A percentile compares a stretch with the other conserved stretches of the same genome.
phyloP scores from a whole-genome alignment of 1,140 invertebrate species.

The Drosophila ogumai region DNA sequence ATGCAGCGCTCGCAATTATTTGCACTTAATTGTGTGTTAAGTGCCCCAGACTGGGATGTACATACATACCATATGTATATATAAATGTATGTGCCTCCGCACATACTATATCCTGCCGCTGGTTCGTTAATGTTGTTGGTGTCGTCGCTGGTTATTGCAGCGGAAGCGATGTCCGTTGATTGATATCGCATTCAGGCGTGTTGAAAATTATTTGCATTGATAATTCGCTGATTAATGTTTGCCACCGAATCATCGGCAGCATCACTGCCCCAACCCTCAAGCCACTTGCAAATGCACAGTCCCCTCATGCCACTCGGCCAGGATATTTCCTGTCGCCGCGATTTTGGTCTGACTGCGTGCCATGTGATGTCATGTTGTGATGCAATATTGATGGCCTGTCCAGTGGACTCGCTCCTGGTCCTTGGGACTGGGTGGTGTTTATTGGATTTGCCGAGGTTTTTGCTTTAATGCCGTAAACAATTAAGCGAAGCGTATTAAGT shows the following conservation, averaged over 20 bases:
- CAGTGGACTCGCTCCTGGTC: slow-evolving; percentile 5
- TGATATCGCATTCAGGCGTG: slow-evolving; percentile 83
- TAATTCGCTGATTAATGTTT: slow-evolving; percentile 84
- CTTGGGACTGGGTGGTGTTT: slow-evolving; percentile 55
- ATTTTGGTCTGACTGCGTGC: slow-evolving; percentile 67
- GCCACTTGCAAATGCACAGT: slow-evolving; percentile 2
- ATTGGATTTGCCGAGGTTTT: slow-evolving; percentile 78
- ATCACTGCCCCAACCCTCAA: not conserved
- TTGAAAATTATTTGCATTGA: slow-evolving; percentile 84
- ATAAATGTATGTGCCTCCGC: not conserved
- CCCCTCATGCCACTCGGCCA: not conserved
- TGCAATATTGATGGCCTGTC: slow-evolving; percentile 73
- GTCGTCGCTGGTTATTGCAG: slow-evolving; percentile 59
- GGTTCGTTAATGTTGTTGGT: slow-evolving; percentile 31
- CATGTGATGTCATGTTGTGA: slow-evolving; percentile 55
- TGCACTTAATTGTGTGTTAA: slow-evolving; percentile 84
- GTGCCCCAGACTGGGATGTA: slow-evolving; percentile 68
- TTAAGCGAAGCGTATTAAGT: slow-evolving; percentile 81
- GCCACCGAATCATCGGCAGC: slow-evolving; percentile 54
- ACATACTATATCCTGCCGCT: slow-evolving; percentile 3
- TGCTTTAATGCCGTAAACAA: slow-evolving; percentile 82
- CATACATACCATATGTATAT: not conserved
- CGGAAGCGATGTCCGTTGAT: slow-evolving; percentile 79
- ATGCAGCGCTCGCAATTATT: slow-evolving; percentile 82
- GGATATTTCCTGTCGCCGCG: slow-evolving; percentile 60